Evolutionary conservation across 2,888 invertebrate genomes (phyloP), one percentile per base, ranked within the genome.

Genomic region (Tyria jacobaeae): DNA sequence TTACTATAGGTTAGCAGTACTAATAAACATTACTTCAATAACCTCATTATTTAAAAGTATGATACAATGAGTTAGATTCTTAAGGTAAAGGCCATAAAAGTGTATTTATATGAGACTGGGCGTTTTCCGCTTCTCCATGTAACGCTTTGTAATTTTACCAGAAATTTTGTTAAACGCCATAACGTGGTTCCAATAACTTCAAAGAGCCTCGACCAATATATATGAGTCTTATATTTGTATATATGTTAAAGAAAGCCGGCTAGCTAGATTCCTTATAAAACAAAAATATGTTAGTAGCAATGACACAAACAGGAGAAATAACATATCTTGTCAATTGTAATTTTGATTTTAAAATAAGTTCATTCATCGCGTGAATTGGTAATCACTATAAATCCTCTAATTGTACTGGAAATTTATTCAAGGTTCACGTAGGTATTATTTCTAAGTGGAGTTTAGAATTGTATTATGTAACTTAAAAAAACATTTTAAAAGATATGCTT

Each of bases 1-100:
- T 44, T 21, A 35, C 21, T 35, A 35, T 51, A 14, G 35, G 51
- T 51, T 7, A 34, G 34, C 21, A 14, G 7, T 35, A 7, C 7
- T 15, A 35, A 51, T 51, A 51, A 35, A 51, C 21, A 34, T 51
- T 14, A n/a, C 21, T 35, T 51, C 24, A 24, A 51, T 14, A 35
- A 9, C 34, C 35, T 24, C 51, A 35, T 51, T 51, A 35, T 35
- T 51, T 51, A 3, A 21, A 51, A 51, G 14, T 35, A 51, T 35
- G 35, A 51, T 51, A 35, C 35, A 31, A 51, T 21, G 21, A 35
- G 14, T 51, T 51, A 35, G 15, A 35, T 24, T 24, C 21, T 51
- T 51, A 9, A 35, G 21, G 34, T 15, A 51, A 24, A 35, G 3
- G 21, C 17, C 14, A 50, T 21, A 34, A 50, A 50, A 35, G 12